These are phyloP conservation scores for Gobionotothen gibberifrons DNA, from an alignment of 2,797 vertebrate species.

Conservation along the genomic window DNA sequence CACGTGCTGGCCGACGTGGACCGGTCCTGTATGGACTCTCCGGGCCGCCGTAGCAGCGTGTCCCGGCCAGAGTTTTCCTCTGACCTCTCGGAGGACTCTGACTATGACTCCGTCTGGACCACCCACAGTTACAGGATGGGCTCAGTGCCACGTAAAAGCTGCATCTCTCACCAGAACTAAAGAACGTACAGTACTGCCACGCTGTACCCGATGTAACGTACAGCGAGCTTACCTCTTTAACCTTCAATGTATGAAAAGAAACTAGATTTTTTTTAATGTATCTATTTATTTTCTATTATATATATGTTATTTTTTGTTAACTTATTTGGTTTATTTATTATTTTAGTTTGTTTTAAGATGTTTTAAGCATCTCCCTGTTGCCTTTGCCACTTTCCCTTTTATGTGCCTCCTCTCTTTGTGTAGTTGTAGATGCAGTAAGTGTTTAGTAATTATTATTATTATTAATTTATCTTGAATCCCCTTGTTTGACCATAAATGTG, in stretches of 20 bases:
- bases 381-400: constrained; percentile 91
- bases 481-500: constrained; percentile 73
- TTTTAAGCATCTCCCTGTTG: constrained; percentile 91
- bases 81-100: constrained; percentile 99
- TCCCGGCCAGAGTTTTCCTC: constrained; percentile 94
- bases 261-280: constrained; percentile 68
- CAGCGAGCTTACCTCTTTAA: constrained; percentile 76
- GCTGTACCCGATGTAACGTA: constrained; percentile 66
- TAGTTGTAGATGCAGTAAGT: constrained; percentile 84
- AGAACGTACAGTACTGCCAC: constrained; percentile 67
- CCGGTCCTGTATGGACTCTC: constrained; percentile 94
- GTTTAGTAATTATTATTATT: constrained; percentile 71
- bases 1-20: constrained; percentile 97
- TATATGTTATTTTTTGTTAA: constrained; percentile 72
- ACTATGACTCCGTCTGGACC: constrained; percentile 99
- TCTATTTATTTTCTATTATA: constrained; percentile 78
- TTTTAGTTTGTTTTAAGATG: constrained; percentile 77
- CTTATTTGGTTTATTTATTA: constrained; percentile 79
- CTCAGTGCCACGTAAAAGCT: constrained; percentile 98
- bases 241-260: constrained; percentile 63
- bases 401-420: constrained; percentile 92
- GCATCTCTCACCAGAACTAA: constrained; percentile 99
- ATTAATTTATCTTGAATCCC: constrained; percentile 83
- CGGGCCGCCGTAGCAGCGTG: constrained; percentile 96
- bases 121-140: constrained; percentile 99